A percentile compares a stretch with the other conserved stretches of the same genome.
These are phyloP conservation scores for Casuarius casuarius DNA, from an alignment of 2,113 vertebrate species.

Conservation along the genomic window DNA sequence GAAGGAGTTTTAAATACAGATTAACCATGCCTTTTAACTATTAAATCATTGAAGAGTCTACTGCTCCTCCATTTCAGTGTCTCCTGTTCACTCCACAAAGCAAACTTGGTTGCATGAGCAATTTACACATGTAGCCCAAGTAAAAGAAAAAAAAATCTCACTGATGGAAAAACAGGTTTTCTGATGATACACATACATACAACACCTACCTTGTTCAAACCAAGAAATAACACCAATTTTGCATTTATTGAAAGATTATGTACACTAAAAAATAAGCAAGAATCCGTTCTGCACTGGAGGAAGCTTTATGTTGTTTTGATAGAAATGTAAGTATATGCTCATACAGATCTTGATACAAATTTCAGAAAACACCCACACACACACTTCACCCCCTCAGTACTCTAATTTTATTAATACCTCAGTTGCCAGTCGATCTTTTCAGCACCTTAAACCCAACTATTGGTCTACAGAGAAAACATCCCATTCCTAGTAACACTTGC, in stretches of 20 bases:
- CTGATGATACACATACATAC: background rate
- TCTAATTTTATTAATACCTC: background rate
- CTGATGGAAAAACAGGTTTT: background rate
- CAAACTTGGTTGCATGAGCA: background rate
- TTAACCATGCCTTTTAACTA: constrained; percentile 11
- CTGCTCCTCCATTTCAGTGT: background rate
- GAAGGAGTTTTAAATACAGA: background rate
- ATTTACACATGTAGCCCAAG: background rate
- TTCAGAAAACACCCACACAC: background rate
- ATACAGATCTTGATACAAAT: background rate
- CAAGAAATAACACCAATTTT: background rate
- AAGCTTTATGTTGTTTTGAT: background rate
- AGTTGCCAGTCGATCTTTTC: background rate
- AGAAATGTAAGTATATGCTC: background rate
- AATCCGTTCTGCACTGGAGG: background rate
- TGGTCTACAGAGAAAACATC: background rate
- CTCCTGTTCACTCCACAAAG: background rate
- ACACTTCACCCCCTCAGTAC: too few relatives aligned
- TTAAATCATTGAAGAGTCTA: background rate
- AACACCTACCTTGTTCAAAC: background rate
- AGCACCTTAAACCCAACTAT: background rate
- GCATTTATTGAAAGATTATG: background rate
- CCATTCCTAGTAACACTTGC: too few relatives aligned
- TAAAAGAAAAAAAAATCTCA: background rate
- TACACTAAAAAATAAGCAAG: background rate